Evolutionary conservation across 1,140 invertebrate species (phyloP).

Genomic region (Leptopilina boulardi): DNA sequence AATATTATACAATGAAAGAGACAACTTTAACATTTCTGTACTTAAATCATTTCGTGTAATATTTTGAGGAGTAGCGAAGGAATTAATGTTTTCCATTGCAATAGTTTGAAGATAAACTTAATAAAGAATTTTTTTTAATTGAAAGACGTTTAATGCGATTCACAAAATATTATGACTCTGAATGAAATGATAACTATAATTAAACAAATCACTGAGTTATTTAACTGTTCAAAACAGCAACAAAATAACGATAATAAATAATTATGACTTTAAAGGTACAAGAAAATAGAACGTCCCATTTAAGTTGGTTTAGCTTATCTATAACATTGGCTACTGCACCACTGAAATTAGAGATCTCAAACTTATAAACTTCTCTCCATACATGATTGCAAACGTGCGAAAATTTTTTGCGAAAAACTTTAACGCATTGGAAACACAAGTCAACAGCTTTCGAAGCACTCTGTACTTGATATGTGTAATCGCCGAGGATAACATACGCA

Average conservation of each 20-base stretch:
- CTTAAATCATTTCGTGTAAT: conserved; percentile 4
- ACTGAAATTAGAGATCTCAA: conserved; percentile 24
- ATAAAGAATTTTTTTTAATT: too few relatives aligned
- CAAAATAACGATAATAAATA: too few relatives aligned
- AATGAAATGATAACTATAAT: too few relatives aligned
- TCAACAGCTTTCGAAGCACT: conserved; percentile 25
- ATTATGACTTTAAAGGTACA: not conserved
- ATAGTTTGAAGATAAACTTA: too few relatives aligned
- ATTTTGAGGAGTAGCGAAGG: too few relatives aligned
- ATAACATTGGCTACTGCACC: not conserved
- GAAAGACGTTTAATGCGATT: too few relatives aligned
- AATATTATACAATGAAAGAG: conserved; percentile 39
- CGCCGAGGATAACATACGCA: conserved; percentile 30
- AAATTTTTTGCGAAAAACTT: conserved; percentile 31
- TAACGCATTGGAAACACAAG: conserved; percentile 34
- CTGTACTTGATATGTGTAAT: conserved; percentile 33
- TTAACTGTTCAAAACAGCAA: too few relatives aligned
- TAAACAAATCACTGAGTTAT: too few relatives aligned
- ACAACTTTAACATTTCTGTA: conserved; percentile 38
- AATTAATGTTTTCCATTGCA: too few relatives aligned
- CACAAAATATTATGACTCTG: too few relatives aligned
- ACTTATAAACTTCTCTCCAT: conserved; percentile 35
- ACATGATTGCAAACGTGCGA: conserved; percentile 31
- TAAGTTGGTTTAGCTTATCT: not conserved
- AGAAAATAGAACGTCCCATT: not conserved